Percentiles rank a stretch among this genome's conserved stretches.
These are phyloP conservation scores for Peromyscus californicus DNA, from an alignment of 2,113 vertebrate species.

Conservation along the genomic window DNA sequence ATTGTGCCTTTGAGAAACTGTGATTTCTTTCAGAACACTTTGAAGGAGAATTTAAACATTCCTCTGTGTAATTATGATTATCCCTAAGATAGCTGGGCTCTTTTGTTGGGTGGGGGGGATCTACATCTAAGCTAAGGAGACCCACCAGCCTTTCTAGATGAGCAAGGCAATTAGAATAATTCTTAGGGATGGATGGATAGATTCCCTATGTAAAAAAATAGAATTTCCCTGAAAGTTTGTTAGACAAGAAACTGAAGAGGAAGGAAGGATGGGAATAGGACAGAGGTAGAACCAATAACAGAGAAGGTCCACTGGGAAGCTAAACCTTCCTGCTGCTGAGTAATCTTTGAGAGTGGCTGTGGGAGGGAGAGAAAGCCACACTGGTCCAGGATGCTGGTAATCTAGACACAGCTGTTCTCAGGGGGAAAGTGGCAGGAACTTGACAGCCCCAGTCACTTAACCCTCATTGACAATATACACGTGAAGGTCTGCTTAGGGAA, in stretches of 20 bases:
- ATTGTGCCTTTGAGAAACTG: slow-evolving; percentile 29
- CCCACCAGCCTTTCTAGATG: not conserved
- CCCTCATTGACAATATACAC: not conserved
- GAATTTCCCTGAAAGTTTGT: not conserved
- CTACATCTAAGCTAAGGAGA: not conserved
- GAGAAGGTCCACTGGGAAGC: slow-evolving; percentile 74
- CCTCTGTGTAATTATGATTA: not conserved
- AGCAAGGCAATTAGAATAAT: not conserved
- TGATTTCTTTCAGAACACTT: slow-evolving; percentile 36
- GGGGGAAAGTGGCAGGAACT: slow-evolving; percentile 16
- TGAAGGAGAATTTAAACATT: slow-evolving; percentile 5
- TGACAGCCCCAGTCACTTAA: slow-evolving; percentile 57
- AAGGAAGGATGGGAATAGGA: slow-evolving; percentile 62
- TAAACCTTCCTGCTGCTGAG: slow-evolving; percentile 57
- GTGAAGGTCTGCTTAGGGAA: not conserved
- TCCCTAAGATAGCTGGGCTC: not conserved
- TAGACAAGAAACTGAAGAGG: not conserved
- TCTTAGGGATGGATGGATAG: not conserved
- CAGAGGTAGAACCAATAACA: slow-evolving; percentile 58
- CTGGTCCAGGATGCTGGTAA: not conserved
- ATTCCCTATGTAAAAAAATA: not conserved
- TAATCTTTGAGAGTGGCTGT: slow-evolving; percentile 55
- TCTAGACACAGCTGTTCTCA: slow-evolving; percentile 60
- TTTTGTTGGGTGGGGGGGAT: not conserved
- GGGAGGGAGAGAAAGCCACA: slow-evolving; percentile 46